These are phyloP conservation scores for Myrmecophaga tridactyla DNA, from an alignment of 2,113 vertebrate species.

Conservation along the genomic window DNA sequence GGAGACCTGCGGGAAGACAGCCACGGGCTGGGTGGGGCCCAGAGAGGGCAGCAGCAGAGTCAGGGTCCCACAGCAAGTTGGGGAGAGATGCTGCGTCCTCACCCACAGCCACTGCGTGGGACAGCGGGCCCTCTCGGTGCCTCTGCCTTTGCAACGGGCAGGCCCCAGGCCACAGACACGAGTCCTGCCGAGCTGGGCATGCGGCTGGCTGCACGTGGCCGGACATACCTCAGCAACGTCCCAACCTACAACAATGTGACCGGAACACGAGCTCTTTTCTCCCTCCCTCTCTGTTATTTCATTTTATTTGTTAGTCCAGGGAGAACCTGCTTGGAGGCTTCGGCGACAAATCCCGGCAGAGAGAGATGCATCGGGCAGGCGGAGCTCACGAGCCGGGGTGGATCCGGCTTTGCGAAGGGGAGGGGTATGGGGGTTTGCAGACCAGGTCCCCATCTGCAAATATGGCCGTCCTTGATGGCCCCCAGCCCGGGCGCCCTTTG, in stretches of 20 bases:
- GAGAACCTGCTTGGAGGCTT: neutral
- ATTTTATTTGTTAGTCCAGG: neutral
- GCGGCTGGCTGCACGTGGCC: rapidly evolving
- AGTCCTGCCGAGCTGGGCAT: neutral
- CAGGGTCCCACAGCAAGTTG: neutral
- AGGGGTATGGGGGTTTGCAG: too few species aligned
- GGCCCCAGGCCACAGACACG: neutral
- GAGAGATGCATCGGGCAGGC: rapidly evolving
- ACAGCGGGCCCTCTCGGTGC: too few species aligned
- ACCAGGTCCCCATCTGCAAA: neutral
- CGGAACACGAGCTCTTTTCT: neutral
- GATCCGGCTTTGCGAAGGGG: neutral
- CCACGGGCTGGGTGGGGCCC: too few species aligned
- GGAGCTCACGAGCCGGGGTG: rapidly evolving
- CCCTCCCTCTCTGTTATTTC: neutral
- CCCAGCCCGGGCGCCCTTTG: neutral
- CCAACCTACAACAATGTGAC: neutral
- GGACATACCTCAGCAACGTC: neutral
- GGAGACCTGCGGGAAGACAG: neutral
- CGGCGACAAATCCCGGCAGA: neutral
- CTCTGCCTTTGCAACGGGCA: neutral
- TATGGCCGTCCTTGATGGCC: neutral
- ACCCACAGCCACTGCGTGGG: too few species aligned
- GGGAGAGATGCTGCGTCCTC: neutral
- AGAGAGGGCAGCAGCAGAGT: neutral